A percentile compares a stretch with the other conserved stretches of the same genome.
These are phyloP conservation scores for Larimichthys polyactis DNA, from an alignment of 2,113 vertebrate genomes.

Conservation along the genomic window DNA sequence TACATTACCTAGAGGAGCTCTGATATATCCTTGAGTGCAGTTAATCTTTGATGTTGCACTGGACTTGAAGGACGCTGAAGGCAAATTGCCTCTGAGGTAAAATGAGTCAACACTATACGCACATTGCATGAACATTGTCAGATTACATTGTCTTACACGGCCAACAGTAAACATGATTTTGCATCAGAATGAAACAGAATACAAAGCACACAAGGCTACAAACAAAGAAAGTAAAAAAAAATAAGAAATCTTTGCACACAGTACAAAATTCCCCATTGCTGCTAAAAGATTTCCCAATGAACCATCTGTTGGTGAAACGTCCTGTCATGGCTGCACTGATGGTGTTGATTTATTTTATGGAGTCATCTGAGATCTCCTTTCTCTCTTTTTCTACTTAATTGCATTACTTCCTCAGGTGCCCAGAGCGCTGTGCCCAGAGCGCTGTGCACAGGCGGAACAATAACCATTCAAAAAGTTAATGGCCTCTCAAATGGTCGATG, in stretches of 20 bases:
- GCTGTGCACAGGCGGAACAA: conserved; percentile 14
- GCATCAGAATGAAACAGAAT: background rate
- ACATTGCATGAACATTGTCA: conserved; percentile 38
- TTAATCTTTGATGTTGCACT: conserved; percentile 51
- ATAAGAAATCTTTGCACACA: too few relatives aligned
- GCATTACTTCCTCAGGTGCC: conserved; percentile 24
- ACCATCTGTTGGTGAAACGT: background rate
- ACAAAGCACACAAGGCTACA: background rate
- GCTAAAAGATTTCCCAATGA: background rate
- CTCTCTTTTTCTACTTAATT: conserved; percentile 32
- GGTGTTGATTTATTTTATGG: conserved; percentile 47
- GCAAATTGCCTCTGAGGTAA: conserved; percentile 44
- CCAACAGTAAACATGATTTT: conserved; percentile 9
- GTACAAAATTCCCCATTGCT: too few relatives aligned
- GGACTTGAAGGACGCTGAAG: conserved; percentile 52
- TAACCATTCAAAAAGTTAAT: conserved; percentile 51
- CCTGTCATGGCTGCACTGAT: background rate
- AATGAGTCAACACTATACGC: conserved; percentile 45
- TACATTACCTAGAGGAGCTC: conserved; percentile 43
- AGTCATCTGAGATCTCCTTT: conserved; percentile 1
- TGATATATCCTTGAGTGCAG: conserved; percentile 53
- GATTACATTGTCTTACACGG: conserved; percentile 13
- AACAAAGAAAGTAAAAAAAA: background rate
- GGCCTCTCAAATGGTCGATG: conserved; percentile 54
- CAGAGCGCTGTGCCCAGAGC: background rate